Percentiles rank a stretch among this genome's conserved stretches.
These are phyloP conservation scores for Adineta ricciae DNA, from an alignment of 2,888 invertebrate species.

Conservation along the genomic window DNA sequence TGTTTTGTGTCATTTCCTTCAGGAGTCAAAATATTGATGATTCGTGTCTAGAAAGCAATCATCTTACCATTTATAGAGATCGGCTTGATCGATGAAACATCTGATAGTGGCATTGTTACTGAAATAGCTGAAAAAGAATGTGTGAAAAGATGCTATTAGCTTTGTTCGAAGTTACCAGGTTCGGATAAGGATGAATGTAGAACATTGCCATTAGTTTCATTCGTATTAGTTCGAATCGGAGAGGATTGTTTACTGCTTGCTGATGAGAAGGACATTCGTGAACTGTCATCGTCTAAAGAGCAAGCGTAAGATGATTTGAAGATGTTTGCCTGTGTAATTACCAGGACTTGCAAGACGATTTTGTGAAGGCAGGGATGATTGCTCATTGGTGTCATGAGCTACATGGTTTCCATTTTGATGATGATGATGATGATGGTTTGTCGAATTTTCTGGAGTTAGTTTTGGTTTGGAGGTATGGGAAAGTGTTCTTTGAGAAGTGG, in stretches of 20 bases:
- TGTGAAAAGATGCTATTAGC: neutral
- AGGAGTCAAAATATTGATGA: neutral
- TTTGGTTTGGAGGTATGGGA: neutral
- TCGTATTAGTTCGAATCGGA: neutral
- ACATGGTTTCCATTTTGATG: neutral
- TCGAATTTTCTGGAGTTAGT: neutral
- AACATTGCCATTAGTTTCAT: neutral
- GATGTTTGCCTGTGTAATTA: neutral
- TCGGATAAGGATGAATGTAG: neutral
- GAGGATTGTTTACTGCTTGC: constrained; percentile 7
- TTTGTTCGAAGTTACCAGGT: neutral
- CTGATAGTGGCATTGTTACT: neutral
- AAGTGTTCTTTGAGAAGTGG: neutral
- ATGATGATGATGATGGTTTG: neutral
- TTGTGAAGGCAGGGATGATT: neutral
- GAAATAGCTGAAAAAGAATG: neutral
- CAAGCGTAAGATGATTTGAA: neutral
- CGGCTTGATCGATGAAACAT: neutral
- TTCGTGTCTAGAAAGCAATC: rapidly evolving
- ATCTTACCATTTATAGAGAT: neutral
- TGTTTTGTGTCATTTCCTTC: neutral
- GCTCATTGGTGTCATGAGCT: neutral
- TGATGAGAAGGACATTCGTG: constrained; percentile 19
- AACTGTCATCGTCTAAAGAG: neutral
- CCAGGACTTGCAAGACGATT: neutral